Base-by-base conservation (phyloP, 2,113 vertebrate species). In the Melanotaenia duboulayi region DNA sequence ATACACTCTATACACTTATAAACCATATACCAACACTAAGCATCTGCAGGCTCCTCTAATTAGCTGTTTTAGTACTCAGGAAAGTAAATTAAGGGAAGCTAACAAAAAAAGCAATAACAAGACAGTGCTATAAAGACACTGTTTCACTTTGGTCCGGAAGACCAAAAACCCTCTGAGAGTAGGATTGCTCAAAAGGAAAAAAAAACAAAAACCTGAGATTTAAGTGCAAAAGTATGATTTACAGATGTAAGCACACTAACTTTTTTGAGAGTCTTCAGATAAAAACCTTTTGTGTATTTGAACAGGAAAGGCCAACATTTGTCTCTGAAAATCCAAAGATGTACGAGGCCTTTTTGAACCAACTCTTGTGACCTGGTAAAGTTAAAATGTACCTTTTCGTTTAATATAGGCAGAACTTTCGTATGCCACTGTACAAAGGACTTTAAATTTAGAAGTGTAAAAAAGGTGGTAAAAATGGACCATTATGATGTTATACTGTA, bases 391-490 rank as follows among this genome's bases (percentile, higher is more conserved):
- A 35, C 4, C 4, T 6, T 35, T 35, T 35, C 7, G 32, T 35
- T 35, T 35, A 6, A 35, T 1, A 5, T 5, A 9, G 32, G 32
- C 32, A 35, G 1, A 46, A 46, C 17, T 4, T 46, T 16, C 4
- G 19, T 10, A 48, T 48, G 44, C 17, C 17, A n/a, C 17, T 57
- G n/a, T 24, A 8, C 44, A 37, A 3, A 24, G 48, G 24, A 65
- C 58, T 13, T 60, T 65, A 19, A 68, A 40, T 23, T 54, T 7
- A 65, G 20, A 62, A 42, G 35, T 16, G 25, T 24, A n/a, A 55
- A 64, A 12, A 12, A 42, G 22, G 24, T 40, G 11, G 60, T 80
- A 40, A 7, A 46, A 81, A 35, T 23, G 37, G 7, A 11, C 14
- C 13, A 13, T 61, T 14, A 65, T 56, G 22, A 59, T 19, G 37